Conservation (phyloP, 2,888 invertebrate species). For the Pyrrhia umbra region DNA sequence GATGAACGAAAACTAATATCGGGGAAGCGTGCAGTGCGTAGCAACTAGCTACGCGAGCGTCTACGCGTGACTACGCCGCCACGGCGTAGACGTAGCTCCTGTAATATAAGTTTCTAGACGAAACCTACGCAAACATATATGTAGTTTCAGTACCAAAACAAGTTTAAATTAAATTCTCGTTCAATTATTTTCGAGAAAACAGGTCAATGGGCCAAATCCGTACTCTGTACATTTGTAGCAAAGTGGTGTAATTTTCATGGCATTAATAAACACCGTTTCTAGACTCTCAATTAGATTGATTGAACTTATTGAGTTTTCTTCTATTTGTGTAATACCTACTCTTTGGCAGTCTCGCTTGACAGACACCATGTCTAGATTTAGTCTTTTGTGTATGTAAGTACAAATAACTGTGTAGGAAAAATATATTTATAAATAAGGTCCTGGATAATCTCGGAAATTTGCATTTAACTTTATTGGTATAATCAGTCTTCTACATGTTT, state of each 20-base stretch:
- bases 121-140: conserved; percentile 25
- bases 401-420: too few relatives aligned
- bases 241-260: conserved; percentile 32
- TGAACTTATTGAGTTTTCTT: conserved; percentile 13
- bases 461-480: too few relatives aligned
- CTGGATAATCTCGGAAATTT: too few relatives aligned
- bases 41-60: conserved; percentile 68
- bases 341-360: conserved; percentile 1
- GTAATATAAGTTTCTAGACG: conserved; percentile 34
- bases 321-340: conserved; percentile 2
- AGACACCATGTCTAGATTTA: too few relatives aligned
- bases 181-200: conserved; percentile 35
- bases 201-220: conserved; percentile 48
- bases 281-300: conserved; percentile 20
- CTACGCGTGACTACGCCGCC: conserved; percentile 61
- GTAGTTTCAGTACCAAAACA: conserved; percentile 24
- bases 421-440: too few relatives aligned
- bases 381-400: too few relatives aligned
- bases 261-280: conserved; percentile 33
- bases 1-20: conserved; percentile 77
- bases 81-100: neutral
- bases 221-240: conserved; percentile 26
- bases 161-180: conserved; percentile 39
- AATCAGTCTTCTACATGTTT: too few relatives aligned
- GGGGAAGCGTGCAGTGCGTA: conserved; percentile 74